Percentiles rank a stretch among this genome's conserved stretches.
These are phyloP conservation scores for Brachionus rubens DNA, from an alignment of 1,140 invertebrate species.

Conservation along the genomic window DNA sequence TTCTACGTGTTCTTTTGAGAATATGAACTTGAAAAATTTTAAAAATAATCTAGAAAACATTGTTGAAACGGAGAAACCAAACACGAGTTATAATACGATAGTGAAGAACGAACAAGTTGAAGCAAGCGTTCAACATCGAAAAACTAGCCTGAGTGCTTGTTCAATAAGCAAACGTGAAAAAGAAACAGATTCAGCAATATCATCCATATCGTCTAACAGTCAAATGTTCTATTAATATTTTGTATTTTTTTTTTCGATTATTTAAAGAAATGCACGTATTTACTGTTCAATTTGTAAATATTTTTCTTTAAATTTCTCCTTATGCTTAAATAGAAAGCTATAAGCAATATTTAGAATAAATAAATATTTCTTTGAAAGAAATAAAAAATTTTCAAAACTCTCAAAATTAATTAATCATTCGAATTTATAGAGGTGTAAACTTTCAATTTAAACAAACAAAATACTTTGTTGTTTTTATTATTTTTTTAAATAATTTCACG, in stretches of 20 bases:
- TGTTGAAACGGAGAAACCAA: neutral
- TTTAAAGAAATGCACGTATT: neutral
- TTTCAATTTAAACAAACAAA: too few relatives aligned
- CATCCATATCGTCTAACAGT: slow-evolving; percentile 33
- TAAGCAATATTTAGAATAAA: too few relatives aligned
- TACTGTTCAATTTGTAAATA: neutral
- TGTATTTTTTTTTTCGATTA: neutral
- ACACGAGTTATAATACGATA: neutral
- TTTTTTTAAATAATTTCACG: too few relatives aligned
- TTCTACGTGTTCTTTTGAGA: slow-evolving; percentile 16
- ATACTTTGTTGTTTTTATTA: too few relatives aligned
- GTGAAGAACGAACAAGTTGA: neutral
- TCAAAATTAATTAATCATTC: too few relatives aligned
- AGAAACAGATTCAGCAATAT: slow-evolving; percentile 38
- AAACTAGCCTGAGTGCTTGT: neutral
- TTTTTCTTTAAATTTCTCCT: neutral
- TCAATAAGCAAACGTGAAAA: slow-evolving; percentile 13
- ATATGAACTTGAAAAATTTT: neutral
- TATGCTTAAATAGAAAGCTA: neutral
- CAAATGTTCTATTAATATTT: slow-evolving; percentile 37
- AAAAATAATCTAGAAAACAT: slow-evolving; percentile 14
- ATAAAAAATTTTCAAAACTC: too few relatives aligned
- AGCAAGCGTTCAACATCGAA: neutral
- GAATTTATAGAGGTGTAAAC: too few relatives aligned
- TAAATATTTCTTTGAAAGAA: too few relatives aligned